phyloP scores from a whole-genome alignment of 2,113 vertebrate species.

The Oncorhynchus masou region DNA sequence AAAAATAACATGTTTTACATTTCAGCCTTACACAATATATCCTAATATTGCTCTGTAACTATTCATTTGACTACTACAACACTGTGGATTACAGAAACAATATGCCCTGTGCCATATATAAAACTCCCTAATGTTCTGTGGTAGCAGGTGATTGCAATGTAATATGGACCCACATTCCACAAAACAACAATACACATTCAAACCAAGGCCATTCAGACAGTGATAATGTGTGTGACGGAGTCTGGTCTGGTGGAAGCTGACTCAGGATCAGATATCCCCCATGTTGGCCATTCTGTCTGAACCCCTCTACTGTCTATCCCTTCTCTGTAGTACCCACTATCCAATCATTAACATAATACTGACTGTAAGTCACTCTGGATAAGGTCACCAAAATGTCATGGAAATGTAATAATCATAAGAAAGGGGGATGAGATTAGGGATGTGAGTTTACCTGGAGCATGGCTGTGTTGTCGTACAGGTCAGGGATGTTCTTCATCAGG shows the following conservation, averaged over 20 bases:
- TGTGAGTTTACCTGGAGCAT: conserved; percentile 79
- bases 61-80: not conserved
- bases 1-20: not conserved
- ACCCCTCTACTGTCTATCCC: too few species aligned
- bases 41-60: not conserved
- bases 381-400: not conserved
- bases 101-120: not conserved
- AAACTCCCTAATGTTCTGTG: not conserved
- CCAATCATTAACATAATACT: too few species aligned
- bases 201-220: not conserved
- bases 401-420: conserved; percentile 20
- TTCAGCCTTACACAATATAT: not conserved
- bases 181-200: not conserved
- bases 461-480: conserved; percentile 83
- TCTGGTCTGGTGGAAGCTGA: too few species aligned
- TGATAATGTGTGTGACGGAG: conserved; percentile 2
- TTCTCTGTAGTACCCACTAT: too few species aligned
- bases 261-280: too few species aligned
- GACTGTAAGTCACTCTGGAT: too few species aligned
- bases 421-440: conserved; percentile 14
- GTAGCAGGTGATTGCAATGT: not conserved
- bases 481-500: conserved; percentile 82
- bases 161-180: conserved; percentile 1
- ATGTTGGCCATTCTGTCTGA: too few species aligned
- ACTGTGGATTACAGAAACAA: not conserved